Percentiles rank a stretch among this genome's conserved stretches.
Evolutionary conservation across 2,888 invertebrate species (phyloP).

Genomic region (Lasioglossum malachurum): DNA sequence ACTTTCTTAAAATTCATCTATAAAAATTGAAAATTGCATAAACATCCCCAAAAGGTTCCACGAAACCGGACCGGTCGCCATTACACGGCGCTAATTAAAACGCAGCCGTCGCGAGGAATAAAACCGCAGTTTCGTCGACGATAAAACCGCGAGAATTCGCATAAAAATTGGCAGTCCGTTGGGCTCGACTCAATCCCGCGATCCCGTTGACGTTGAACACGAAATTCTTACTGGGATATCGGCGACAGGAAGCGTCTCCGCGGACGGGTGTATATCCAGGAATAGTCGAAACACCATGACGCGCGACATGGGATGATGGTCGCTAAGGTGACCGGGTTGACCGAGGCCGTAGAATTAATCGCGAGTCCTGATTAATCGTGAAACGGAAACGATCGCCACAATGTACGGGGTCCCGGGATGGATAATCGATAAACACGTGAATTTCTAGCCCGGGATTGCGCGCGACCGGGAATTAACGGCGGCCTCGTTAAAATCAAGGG

Average conservation of each 20-base stretch:
- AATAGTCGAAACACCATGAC: not conserved
- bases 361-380: constrained; percentile 51
- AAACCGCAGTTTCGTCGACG: not conserved
- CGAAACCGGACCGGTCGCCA: not conserved
- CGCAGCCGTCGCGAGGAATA: not conserved
- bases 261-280: not conserved
- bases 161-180: not conserved
- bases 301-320: not conserved
- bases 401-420: constrained; percentile 42
- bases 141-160: not conserved
- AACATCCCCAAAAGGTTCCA: not conserved
- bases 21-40: too few species aligned
- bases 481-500: constrained; percentile 35
- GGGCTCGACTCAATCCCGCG: not conserved
- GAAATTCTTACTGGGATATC: not conserved
- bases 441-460: constrained; percentile 51
- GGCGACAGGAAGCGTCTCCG: not conserved
- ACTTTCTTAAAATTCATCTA: too few species aligned
- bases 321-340: constrained; percentile 43
- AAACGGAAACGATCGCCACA: constrained; percentile 51
- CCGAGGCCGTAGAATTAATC: constrained; percentile 40
- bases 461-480: constrained; percentile 32
- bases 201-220: not conserved
- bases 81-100: not conserved
- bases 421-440: constrained; percentile 60